Percentiles rank a stretch among this genome's conserved stretches.
Evolutionary conservation across 2,888 invertebrate species (phyloP).

Genomic region (Lasioglossum lativentre): DNA sequence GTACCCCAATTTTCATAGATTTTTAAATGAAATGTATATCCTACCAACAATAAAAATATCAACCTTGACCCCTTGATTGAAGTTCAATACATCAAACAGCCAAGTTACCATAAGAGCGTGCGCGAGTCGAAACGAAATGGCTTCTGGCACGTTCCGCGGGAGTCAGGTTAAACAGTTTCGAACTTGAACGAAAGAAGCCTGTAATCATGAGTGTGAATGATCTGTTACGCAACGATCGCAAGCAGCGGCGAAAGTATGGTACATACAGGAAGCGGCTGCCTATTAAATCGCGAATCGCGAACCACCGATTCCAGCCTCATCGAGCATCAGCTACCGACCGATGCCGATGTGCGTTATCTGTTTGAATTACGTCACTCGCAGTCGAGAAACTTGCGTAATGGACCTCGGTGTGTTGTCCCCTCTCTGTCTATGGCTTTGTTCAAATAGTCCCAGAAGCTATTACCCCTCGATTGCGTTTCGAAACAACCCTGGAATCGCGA

Average conservation of each 20-base stretch:
- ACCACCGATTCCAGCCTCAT: not conserved
- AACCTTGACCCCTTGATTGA: not conserved
- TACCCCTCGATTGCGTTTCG: not conserved
- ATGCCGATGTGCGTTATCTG: slow-evolving; percentile 14
- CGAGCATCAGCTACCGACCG: not conserved
- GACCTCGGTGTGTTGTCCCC: not conserved
- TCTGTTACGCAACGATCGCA: slow-evolving; percentile 8
- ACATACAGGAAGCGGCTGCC: slow-evolving; percentile 1
- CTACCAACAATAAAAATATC: not conserved
- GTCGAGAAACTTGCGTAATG: slow-evolving; percentile 25
- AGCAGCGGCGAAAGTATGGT: slow-evolving; percentile 5
- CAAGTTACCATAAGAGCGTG: not conserved
- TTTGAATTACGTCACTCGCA: slow-evolving; percentile 1
- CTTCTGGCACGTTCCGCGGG: not conserved
- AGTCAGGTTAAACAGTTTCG: not conserved
- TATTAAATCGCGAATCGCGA: slow-evolving; percentile 5
- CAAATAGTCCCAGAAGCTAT: not conserved
- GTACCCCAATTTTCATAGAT: not conserved
- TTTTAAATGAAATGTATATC: not conserved
- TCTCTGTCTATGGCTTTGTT: not conserved
- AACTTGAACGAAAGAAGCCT: not conserved
- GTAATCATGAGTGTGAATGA: not conserved
- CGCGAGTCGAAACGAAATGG: not conserved
- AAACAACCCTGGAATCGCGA: not conserved
- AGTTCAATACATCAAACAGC: not conserved